Evolutionary conservation across 1,140 invertebrate species (phyloP), one percentile per base, ranked within the genome.

Genomic region (Orussus abietinus): DNA sequence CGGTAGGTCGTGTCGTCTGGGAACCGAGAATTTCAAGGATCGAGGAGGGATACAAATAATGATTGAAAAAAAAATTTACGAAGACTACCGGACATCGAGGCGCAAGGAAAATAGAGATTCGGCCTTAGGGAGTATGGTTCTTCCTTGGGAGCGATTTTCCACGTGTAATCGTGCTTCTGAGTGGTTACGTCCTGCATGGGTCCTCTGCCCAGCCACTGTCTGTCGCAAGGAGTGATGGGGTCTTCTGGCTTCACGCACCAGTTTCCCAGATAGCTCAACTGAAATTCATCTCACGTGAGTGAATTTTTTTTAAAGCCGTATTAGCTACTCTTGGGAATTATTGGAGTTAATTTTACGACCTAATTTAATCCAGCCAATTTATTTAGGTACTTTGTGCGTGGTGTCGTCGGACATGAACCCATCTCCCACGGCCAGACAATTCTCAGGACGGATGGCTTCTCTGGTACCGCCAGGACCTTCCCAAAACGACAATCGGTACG

Each of bases 101-200:
- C 57, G 36, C 54, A 43, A 14, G 61, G 52, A 39, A 32, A 37
- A 21, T 51, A 62, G 17, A 74, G 36, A 48, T 65, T 68, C 11
- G 42, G 34, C 19, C 32, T 37, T 13, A 22, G 39, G 37, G 57
- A 64, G 12, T 53, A 49, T 5, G 61, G 38, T 33, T 63, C 45
- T 13, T 51, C 13, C 39, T 53, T 64, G 2, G 68, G 64, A 31
- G 67, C 60, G 1, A 74, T 77, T 65, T 86, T 86, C 38, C 83
- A 79, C 6, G 82, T 79, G 55, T 78, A 86, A 68, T 86, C 84
- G 50, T 83, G 80, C 44, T 83, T 82, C 42, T 84, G 79, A 6
- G 83, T 85, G 1, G 84, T 86, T 40, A 79, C 66, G 42, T 80
- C 77, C 57, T 85, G 79, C 72, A 87, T 82, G 13, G 84, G 82